Conservation (phyloP, 2,888 invertebrate genomes). For the Polymixis lichenea region DNA sequence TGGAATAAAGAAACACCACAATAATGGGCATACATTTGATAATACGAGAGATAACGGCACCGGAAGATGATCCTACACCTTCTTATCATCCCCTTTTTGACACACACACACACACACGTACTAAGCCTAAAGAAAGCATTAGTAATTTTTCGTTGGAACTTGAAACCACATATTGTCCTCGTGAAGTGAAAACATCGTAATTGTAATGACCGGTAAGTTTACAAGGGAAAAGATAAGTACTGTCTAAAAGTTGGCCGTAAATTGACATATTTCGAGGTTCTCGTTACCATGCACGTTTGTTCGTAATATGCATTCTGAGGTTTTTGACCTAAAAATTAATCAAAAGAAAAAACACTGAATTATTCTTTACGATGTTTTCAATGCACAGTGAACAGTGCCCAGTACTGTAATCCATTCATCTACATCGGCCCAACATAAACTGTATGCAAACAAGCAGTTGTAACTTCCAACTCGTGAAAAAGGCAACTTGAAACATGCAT, state of each 20-base stretch:
- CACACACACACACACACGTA: background rate
- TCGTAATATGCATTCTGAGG: too few species aligned
- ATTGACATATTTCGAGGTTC: background rate
- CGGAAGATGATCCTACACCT: background rate
- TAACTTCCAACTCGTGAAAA: slow-evolving; percentile 9
- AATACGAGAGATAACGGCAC: background rate
- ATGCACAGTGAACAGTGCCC: background rate
- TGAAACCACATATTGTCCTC: background rate
- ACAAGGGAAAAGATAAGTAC: background rate
- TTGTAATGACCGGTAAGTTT: background rate
- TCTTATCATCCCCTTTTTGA: background rate
- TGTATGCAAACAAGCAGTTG: background rate
- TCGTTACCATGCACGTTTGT: background rate
- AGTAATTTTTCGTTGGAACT: background rate
- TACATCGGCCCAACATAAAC: background rate
- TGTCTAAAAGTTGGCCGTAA: background rate
- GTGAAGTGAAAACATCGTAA: background rate
- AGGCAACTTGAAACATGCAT: background rate
- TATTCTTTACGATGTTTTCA: background rate
- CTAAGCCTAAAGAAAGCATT: background rate
- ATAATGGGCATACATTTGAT: background rate
- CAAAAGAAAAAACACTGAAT: background rate
- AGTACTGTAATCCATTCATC: slow-evolving; percentile 5
- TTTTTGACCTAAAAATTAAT: background rate
- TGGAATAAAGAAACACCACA: background rate